A percentile compares a stretch with the other conserved stretches of the same genome.
These are phyloP conservation scores for Ophthalmotilapia sp. DNA, from an alignment of 2,113 vertebrate genomes.

Conservation along the genomic window DNA sequence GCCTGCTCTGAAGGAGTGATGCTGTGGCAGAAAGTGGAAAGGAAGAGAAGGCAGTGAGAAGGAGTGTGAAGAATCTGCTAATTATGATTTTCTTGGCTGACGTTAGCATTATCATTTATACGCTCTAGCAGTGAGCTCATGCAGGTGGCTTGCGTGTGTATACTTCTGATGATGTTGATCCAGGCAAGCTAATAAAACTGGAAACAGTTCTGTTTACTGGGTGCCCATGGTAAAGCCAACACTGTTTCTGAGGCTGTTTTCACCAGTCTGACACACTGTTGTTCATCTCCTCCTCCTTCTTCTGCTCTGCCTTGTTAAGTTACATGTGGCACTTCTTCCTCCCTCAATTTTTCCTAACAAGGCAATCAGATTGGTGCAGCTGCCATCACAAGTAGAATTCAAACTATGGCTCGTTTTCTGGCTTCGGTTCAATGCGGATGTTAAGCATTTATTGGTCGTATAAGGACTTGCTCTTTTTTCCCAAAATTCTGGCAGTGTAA, in stretches of 20 bases:
- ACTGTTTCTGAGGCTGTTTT: background rate
- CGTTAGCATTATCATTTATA: background rate
- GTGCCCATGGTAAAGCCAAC: background rate
- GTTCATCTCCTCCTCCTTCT: slow-evolving; percentile 31
- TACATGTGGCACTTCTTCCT: slow-evolving; percentile 8
- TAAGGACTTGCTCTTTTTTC: background rate
- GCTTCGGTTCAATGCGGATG: background rate
- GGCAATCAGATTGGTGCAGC: slow-evolving; percentile 19
- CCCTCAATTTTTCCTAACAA: slow-evolving; percentile 25
- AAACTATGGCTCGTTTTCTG: background rate
- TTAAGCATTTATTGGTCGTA: background rate
- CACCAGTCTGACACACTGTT: slow-evolving; percentile 30
- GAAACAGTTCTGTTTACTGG: slow-evolving; percentile 17
- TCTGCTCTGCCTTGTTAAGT: slow-evolving; percentile 23
- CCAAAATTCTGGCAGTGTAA: background rate
- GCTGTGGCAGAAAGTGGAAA: background rate
- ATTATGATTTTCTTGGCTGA: background rate
- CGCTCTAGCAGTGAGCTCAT: background rate
- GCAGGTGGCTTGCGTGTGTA: background rate
- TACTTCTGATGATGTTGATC: background rate
- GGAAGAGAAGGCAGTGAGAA: background rate
- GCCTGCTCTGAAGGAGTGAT: slow-evolving; percentile 2
- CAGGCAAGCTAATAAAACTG: slow-evolving; percentile 5
- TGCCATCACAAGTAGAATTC: background rate
- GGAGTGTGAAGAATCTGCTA: background rate